Percentiles rank a stretch among this genome's conserved stretches.
Evolutionary conservation across 2,113 vertebrate species (phyloP).

Genomic region (Nothocercus julius): DNA sequence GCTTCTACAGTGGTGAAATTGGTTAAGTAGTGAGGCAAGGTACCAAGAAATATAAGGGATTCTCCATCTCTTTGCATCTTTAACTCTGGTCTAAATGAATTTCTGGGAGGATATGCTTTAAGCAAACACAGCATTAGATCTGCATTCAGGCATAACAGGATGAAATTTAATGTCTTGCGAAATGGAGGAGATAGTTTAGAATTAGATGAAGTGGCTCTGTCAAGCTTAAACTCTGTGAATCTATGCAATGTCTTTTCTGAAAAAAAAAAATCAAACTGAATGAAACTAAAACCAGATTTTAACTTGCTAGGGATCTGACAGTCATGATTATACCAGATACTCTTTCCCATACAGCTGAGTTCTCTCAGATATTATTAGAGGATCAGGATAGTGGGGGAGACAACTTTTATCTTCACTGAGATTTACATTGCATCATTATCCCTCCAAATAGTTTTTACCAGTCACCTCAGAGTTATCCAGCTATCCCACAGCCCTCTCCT

Average conservation of each 20-base stretch:
- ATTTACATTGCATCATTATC: constrained; percentile 1
- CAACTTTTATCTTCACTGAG: neutral
- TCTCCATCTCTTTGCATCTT: neutral
- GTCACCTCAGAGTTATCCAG: neutral
- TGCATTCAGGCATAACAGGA: neutral
- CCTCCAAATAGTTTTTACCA: constrained; percentile 6
- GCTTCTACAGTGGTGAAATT: neutral
- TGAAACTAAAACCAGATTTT: neutral
- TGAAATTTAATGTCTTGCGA: neutral
- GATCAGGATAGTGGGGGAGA: neutral
- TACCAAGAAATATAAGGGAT: neutral
- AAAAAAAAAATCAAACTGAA: neutral
- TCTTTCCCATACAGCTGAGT: neutral
- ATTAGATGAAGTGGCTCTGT: neutral
- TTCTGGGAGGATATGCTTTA: neutral
- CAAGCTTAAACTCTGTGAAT: neutral
- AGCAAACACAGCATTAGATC: neutral
- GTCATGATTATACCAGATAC: neutral
- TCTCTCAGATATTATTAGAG: neutral
- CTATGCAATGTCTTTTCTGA: neutral
- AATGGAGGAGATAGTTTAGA: neutral
- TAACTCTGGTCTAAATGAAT: neutral
- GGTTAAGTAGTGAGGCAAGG: neutral
- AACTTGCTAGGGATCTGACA: neutral
- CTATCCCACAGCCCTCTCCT: neutral